A percentile compares a stretch with the other conserved stretches of the same genome.
Evolutionary conservation across 2,113 vertebrate genomes (phyloP).

Genomic region (Turnix velox): DNA sequence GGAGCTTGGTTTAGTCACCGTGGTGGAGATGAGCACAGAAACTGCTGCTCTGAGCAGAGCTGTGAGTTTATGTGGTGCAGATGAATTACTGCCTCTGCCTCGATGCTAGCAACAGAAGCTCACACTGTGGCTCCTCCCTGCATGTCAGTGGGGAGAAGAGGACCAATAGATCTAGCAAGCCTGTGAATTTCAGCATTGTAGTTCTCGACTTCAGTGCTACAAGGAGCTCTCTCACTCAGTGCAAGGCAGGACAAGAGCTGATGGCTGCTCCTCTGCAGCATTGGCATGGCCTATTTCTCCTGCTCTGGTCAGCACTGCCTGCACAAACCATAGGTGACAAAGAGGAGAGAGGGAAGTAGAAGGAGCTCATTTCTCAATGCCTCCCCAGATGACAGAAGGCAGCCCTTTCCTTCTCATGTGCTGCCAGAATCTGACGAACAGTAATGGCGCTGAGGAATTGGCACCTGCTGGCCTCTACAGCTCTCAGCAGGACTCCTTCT

Average conservation of each 20-base stretch:
- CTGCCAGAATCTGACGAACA: rapidly evolving
- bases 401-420: background rate
- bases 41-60: background rate
- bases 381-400: background rate
- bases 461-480: rapidly evolving
- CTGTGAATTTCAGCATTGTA: background rate
- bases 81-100: background rate
- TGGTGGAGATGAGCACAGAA: background rate
- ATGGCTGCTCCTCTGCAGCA: rapidly evolving
- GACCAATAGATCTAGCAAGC: background rate
- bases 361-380: rapidly evolving
- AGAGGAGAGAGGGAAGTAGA: background rate
- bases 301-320: rapidly evolving
- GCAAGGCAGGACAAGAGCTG: rapidly evolving
- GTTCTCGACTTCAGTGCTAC: background rate
- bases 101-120: background rate
- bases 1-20: background rate
- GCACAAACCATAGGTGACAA: background rate
- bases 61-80: background rate
- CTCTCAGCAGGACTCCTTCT: background rate
- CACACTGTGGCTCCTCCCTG: background rate
- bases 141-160: background rate
- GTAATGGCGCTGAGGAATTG: background rate
- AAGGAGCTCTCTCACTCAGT: rapidly evolving
- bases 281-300: rapidly evolving